A percentile compares a stretch with the other conserved stretches of the same genome.
These are phyloP conservation scores for Typhlichthys eigenmanni DNA, from an alignment of 2,797 vertebrate genomes.

Conservation along the genomic window DNA sequence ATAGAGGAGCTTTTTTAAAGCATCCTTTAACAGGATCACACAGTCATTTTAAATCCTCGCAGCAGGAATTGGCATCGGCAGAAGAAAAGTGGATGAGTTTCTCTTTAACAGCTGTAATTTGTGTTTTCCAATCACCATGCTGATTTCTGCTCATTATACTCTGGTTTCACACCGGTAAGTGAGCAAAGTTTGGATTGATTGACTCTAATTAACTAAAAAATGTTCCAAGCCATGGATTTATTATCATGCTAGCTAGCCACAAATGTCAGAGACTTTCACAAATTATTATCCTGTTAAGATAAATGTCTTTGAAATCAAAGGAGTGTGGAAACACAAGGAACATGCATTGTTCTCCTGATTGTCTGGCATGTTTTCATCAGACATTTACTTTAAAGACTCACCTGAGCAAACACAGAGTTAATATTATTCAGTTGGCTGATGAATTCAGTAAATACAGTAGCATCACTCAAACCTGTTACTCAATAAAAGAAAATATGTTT, in stretches of 20 bases:
- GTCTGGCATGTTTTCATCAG: constrained; percentile 75
- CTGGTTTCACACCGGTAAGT: constrained; percentile 99
- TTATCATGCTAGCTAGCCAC: constrained; percentile 99
- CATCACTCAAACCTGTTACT: constrained; percentile 7
- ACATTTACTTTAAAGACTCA: constrained; percentile 66
- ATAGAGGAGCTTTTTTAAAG: constrained; percentile 57
- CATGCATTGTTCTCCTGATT: constrained; percentile 75
- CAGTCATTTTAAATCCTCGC: constrained; percentile 81
- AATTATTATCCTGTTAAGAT: constrained; percentile 88
- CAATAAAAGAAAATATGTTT: too few relatives aligned
- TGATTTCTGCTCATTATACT: constrained; percentile 99
- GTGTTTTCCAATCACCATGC: constrained; percentile 99
- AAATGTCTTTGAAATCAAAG: constrained; percentile 83
- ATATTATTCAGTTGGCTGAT: constrained; percentile 35
- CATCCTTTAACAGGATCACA: constrained; percentile 79
- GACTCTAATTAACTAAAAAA: constrained; percentile 99
- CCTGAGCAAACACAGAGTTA: constrained; percentile 65
- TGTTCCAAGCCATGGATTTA: constrained; percentile 99
- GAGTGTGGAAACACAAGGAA: constrained; percentile 80
- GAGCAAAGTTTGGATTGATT: constrained; percentile 99
- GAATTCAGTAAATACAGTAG: constrained; percentile 5
- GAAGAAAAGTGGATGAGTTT: constrained; percentile 82
- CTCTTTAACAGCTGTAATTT: constrained; percentile 94
- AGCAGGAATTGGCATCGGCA: constrained; percentile 80
- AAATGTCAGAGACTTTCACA: constrained; percentile 90